These are phyloP conservation scores for Ahaetulla prasina DNA, from an alignment of 2,113 vertebrate species.

Conservation along the genomic window DNA sequence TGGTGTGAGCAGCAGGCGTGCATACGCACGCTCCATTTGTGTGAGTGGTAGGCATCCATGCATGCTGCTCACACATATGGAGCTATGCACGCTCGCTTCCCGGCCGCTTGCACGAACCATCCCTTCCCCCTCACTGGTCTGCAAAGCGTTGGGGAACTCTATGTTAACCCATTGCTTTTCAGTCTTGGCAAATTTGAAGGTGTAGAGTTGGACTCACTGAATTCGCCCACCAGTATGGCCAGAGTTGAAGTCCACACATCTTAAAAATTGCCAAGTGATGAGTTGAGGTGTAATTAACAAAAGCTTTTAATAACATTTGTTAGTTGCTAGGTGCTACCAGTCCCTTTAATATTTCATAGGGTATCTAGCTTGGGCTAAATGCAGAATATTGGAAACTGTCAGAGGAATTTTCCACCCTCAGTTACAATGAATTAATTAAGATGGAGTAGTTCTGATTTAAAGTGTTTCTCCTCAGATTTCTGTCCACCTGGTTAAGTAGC, in stretches of 20 bases:
- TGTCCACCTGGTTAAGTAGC: neutral
- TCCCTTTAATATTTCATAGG: neutral
- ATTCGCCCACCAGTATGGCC: neutral
- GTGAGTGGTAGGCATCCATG: no score
- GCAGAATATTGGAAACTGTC: neutral
- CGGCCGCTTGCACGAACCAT: no score
- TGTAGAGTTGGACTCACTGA: neutral
- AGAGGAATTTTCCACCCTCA: neutral
- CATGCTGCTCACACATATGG: no score
- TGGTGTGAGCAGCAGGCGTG: no score
- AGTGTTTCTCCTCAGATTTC: neutral
- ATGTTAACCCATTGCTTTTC: neutral
- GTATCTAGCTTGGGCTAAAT: neutral
- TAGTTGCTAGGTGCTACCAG: neutral
- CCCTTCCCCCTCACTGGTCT: no score
- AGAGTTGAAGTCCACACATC: neutral
- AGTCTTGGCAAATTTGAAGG: neutral
- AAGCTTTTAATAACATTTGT: neutral
- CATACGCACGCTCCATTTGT: no score
- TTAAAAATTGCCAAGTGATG: neutral
- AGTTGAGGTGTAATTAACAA: neutral
- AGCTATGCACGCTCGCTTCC: no score
- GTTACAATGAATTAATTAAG: neutral
- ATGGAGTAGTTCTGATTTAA: neutral
- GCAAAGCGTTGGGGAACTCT: no score